Evolutionary conservation across 2,888 invertebrate genomes (phyloP), one percentile per base, ranked within the genome.

Genomic region (Stenotaenia linearis): DNA sequence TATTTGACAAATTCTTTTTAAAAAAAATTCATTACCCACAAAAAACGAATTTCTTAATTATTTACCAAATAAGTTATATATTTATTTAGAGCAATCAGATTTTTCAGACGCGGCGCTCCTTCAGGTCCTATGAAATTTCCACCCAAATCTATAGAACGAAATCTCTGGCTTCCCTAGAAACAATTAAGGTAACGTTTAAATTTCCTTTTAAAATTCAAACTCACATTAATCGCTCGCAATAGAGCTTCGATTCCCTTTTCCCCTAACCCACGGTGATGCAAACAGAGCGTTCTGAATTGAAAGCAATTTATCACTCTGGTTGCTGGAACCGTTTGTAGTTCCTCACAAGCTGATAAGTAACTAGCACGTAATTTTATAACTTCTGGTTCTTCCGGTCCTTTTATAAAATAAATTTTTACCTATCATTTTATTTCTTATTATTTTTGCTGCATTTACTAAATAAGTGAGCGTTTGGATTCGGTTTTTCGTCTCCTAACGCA

Each of bases 1-100:
- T 77, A 23, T 77, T 37, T n/a, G 77, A 77, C 37, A 77, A 37
- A 40, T 77, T 37, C 76, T n/a, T n/a, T n/a, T 76, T 5, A 23
- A 10, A 76, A 15, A 76, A 35, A 21, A 28, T 28, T 21, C 0
- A 7, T 74, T 74, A 35, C n/a, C n/a, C n/a, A n/a, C n/a, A n/a
- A n/a, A n/a, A n/a, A n/a, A n/a, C n/a, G n/a, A n/a, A n/a, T n/a
- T n/a, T n/a, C n/a, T n/a, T n/a, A n/a, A n/a, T n/a, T 28, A n/a
- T 37, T 21, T 76, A 76, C 76, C 77, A 77, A 37, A 40, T 77
- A 77, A 9, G 77, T 77, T 1, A 77, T 18, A 18, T 1, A n/a
- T 35, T 37, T 35, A 15, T 23, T 40, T 1, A 21, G 10, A n/a
- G 37, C 3, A 37, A 77, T 15, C 3, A 35, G 18, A 37, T 35